Evolutionary conservation across 2,888 invertebrate genomes (phyloP).

Genomic region (Emmelina monodactyla): DNA sequence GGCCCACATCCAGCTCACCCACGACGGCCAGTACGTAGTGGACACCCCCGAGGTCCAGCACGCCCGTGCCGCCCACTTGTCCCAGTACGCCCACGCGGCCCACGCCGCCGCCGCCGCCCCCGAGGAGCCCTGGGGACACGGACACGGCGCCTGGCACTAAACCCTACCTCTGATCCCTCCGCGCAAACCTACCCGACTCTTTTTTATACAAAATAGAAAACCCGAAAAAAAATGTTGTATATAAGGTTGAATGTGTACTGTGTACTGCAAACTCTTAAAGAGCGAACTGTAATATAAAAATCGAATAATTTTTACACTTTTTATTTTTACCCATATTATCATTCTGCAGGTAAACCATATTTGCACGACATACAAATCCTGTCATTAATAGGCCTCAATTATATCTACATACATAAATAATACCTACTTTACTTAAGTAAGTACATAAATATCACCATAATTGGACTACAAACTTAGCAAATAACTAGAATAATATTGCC

Average conservation of each 20-base stretch:
- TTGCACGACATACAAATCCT: too few relatives aligned
- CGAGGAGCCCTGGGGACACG: constrained; percentile 50
- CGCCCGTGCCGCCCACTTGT: constrained; percentile 49
- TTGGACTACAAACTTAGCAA: too few relatives aligned
- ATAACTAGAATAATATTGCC: too few relatives aligned
- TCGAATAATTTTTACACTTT: constrained; percentile 33
- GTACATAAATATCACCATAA: too few relatives aligned
- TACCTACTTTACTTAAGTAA: too few relatives aligned
- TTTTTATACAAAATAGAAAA: constrained; percentile 56
- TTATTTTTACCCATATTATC: too few relatives aligned
- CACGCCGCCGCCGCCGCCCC: constrained; percentile 54
- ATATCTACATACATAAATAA: too few relatives aligned
- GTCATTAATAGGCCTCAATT: too few relatives aligned
- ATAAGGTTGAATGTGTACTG: constrained; percentile 54
- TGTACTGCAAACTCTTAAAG: constrained; percentile 51
- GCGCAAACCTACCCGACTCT: constrained; percentile 39
- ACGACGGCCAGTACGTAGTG: constrained; percentile 59
- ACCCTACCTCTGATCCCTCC: constrained; percentile 34
- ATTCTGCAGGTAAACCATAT: too few relatives aligned
- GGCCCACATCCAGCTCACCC: constrained; percentile 59
- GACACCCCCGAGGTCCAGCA: constrained; percentile 61
- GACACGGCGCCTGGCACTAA: constrained; percentile 47
- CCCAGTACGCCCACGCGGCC: constrained; percentile 50
- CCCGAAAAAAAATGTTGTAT: constrained; percentile 42
- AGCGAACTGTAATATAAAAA: constrained; percentile 54